These are phyloP conservation scores for Gulo gulo DNA, from an alignment of 2,113 vertebrate genomes.

Conservation along the genomic window DNA sequence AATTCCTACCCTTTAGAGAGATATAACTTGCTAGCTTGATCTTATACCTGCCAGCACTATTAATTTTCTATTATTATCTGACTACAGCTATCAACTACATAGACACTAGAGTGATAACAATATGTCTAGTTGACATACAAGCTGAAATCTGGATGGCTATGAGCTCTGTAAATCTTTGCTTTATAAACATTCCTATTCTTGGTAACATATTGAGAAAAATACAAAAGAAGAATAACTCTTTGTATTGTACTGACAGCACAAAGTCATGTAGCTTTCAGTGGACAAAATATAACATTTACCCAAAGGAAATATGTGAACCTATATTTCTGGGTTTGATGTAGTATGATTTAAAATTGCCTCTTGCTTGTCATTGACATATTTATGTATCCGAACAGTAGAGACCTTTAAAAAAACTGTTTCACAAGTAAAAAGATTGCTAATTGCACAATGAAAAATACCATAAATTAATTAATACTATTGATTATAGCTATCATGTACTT, in stretches of 20 bases:
- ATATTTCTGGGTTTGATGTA: not conserved
- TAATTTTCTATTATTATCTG: conserved; percentile 68
- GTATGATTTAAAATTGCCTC: not conserved
- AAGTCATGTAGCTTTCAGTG: not conserved
- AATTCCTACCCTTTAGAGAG: conserved; percentile 54
- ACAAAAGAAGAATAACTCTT: conserved; percentile 56
- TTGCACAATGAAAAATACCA: conserved; percentile 16
- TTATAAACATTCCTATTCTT: conserved; percentile 57
- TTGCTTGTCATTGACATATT: conserved; percentile 1
- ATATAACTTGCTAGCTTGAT: conserved; percentile 41
- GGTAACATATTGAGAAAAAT: conserved; percentile 57
- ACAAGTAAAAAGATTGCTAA: not conserved
- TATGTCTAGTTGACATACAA: conserved; percentile 50
- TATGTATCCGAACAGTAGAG: not conserved
- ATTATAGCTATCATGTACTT: not conserved
- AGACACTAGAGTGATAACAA: conserved; percentile 61
- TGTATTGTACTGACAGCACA: not conserved
- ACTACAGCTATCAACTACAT: conserved; percentile 55
- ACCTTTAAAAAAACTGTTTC: not conserved
- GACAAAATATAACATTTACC: not conserved
- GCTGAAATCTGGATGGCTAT: conserved; percentile 64
- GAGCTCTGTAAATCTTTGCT: conserved; percentile 72
- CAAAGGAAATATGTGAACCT: not conserved
- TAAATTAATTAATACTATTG: not conserved
- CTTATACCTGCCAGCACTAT: conserved; percentile 34